These are phyloP conservation scores for Stramonita haemastoma DNA, from an alignment of 2,888 invertebrate species.

Conservation along the genomic window DNA sequence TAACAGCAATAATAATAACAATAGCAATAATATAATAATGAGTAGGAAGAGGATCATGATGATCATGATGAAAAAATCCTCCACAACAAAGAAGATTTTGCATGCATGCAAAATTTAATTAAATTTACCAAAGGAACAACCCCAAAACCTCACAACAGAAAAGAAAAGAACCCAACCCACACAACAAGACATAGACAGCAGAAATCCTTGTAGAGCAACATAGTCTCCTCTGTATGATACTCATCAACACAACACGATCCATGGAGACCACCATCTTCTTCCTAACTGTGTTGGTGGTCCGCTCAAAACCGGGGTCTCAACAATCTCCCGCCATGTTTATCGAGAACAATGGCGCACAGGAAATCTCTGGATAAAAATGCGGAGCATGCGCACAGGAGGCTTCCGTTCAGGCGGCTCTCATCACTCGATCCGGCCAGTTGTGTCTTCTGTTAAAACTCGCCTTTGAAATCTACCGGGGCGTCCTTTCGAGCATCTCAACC, in stretches of 20 bases:
- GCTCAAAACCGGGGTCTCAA: too few species aligned
- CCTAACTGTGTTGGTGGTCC: not conserved
- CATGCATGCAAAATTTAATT: too few species aligned
- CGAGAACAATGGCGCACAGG: slow-evolving; percentile 14
- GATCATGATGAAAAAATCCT: too few species aligned
- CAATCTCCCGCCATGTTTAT: slow-evolving; percentile 13
- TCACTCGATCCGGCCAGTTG: not conserved
- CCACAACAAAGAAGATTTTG: too few species aligned
- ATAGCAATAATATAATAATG: too few species aligned
- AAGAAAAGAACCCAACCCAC: too few species aligned
- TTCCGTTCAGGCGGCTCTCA: not conserved
- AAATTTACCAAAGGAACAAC: too few species aligned
- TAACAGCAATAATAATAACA: too few species aligned
- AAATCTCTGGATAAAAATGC: not conserved
- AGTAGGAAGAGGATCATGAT: too few species aligned
- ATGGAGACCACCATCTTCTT: not conserved
- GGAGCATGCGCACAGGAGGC: slow-evolving; percentile 1
- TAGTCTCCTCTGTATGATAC: not conserved
- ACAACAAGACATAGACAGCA: too few species aligned
- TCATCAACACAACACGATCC: not conserved
- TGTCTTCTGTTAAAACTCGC: not conserved
- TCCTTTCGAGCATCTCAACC: slow-evolving; percentile 7
- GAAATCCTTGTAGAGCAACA: not conserved
- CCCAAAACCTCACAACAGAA: too few species aligned
- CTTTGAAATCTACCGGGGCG: slow-evolving; percentile 31